A percentile compares a stretch with the other conserved stretches of the same genome.
Evolutionary conservation across 1,140 invertebrate species (phyloP).

Genomic region (Dufourea novaeangliae): DNA sequence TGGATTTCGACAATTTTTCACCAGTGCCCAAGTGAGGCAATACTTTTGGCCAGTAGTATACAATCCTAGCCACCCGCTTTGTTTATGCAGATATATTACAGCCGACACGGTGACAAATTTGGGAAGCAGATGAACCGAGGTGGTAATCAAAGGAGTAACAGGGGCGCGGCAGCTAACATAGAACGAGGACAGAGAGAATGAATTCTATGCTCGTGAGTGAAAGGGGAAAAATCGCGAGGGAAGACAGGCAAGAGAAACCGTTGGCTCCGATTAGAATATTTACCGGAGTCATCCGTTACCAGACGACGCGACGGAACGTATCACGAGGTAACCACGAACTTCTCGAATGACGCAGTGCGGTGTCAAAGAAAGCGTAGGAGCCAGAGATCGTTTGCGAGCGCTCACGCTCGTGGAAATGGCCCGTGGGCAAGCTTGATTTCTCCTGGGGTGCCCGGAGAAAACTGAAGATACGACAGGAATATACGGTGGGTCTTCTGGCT

Average conservation of each 20-base stretch:
- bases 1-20: no score
- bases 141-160: neutral
- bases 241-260: neutral
- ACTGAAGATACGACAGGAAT: constrained; percentile 35
- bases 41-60: no score
- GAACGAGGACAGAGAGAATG: neutral
- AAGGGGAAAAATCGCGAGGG: neutral
- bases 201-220: neutral
- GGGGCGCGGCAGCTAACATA: neutral
- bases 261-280: constrained; percentile 41
- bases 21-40: no score
- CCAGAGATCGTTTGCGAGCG: constrained; percentile 57
- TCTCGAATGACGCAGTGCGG: constrained; percentile 64
- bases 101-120: neutral
- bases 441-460: constrained; percentile 65
- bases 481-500: neutral
- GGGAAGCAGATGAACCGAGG: neutral
- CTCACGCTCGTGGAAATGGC: constrained; percentile 59
- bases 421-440: constrained; percentile 72
- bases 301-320: neutral
- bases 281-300: constrained; percentile 28
- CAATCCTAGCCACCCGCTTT: no score
- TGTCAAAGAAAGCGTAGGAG: constrained; percentile 67
- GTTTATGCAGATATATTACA: neutral
- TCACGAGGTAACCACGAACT: neutral